These are phyloP conservation scores for Entelurus aequoreus DNA, from an alignment of 2,113 vertebrate species.

Conservation along the genomic window DNA sequence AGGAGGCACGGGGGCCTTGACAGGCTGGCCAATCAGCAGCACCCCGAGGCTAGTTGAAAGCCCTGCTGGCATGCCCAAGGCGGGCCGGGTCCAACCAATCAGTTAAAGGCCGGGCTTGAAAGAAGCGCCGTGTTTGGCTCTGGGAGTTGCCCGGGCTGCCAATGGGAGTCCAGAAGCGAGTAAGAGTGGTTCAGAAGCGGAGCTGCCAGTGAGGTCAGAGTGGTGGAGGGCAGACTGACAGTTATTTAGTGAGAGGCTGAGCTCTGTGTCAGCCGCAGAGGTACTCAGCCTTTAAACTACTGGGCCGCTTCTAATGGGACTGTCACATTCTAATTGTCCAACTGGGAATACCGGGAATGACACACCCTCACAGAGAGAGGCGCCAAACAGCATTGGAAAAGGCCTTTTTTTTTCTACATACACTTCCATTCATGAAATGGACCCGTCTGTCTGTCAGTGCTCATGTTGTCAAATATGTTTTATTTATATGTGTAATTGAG, in stretches of 20 bases:
- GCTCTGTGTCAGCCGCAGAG: conserved; percentile 52
- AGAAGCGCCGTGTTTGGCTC: conserved; percentile 52
- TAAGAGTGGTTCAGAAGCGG: conserved; percentile 45
- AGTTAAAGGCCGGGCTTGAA: conserved; percentile 50
- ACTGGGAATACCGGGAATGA: conserved; percentile 40
- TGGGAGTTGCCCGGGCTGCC: conserved; percentile 48
- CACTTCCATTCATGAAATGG: conserved; percentile 1
- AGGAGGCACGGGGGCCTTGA: conserved; percentile 33
- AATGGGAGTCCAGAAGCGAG: conserved; percentile 52
- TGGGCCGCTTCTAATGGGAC: conserved; percentile 54
- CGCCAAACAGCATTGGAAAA: conserved; percentile 5
- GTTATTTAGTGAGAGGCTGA: conserved; percentile 61
- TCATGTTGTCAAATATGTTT: no score
- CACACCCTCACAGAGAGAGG: conserved; percentile 8
- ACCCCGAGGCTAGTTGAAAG: conserved; percentile 56
- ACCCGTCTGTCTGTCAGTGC: neutral
- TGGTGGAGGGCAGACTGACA: conserved; percentile 53
- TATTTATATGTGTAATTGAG: neutral
- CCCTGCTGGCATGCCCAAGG: conserved; percentile 57
- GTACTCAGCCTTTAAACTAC: conserved; percentile 49
- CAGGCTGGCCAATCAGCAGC: conserved; percentile 59
- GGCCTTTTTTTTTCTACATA: neutral
- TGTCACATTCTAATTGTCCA: conserved; percentile 63
- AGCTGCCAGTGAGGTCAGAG: conserved; percentile 58
- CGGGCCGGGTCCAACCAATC: conserved; percentile 52